Base-by-base conservation (phyloP, 2,888 invertebrate genomes). In the Eretmocerus hayati region DNA sequence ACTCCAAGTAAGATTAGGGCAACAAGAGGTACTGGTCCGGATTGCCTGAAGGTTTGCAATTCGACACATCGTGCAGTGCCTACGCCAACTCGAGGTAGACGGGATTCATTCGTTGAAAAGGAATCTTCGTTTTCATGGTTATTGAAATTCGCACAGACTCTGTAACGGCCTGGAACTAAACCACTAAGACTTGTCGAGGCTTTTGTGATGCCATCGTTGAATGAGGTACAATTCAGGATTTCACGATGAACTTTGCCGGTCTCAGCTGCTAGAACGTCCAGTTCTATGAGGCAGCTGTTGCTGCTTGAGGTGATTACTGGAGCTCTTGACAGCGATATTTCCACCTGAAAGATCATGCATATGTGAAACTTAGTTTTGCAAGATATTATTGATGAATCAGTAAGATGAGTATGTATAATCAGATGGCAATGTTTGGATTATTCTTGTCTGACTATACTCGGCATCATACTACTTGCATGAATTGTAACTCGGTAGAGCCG, bases 141-240 rank as follows among this genome's bases (percentile, higher is more conserved):
- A 38, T 66, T 62, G 21, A 81, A 64, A 22, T 76, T 76, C 1
- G 82, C 81, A 62, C 86, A 83, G 35, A 85, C 79, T 69, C 81
- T 77, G 60, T 84, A 83, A 38, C 82, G 78, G 30, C 83, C 81
- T 48, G 78, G 74, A n/a, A 80, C 67, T 15, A 85, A 74, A 1
- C 82, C 84, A 42, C 78, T 76, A 69, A 85, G 77, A 8, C 78
- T 78, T 53, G 81, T 74, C 57, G 76, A 76, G 0, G 79, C 78
- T 13, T 77, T 70, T n/a, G n/a, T n/a, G n/a, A n/a, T n/a, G n/a
- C n/a, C n/a, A n/a, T n/a, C n/a, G n/a, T n/a, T n/a, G n/a, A n/a
- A n/a, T n/a, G n/a, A n/a, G 46, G 78, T 77, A 61, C 85, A 86
- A 31, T 81, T 82, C 0, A 84, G 74, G 55, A 77, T 80, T 58